Evolutionary conservation across 2,888 invertebrate genomes (phyloP).

Genomic region (Acanthosepion lycidas): DNA sequence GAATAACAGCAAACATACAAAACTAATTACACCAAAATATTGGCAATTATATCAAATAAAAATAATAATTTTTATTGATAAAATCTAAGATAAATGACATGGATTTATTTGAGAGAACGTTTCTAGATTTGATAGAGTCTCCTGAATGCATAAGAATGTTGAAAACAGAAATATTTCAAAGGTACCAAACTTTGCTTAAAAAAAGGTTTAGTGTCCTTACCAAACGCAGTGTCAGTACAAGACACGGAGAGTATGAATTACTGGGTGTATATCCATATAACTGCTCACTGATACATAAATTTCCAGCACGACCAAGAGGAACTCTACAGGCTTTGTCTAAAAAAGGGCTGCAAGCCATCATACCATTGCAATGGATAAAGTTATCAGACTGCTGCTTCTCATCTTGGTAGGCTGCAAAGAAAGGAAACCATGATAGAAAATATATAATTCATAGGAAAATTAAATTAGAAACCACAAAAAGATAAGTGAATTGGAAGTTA

Average conservation of each 20-base stretch:
- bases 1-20: background rate
- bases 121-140: background rate
- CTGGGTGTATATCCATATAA: conserved; percentile 35
- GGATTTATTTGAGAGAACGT: background rate
- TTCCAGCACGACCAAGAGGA: conserved; percentile 35
- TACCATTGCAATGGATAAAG: conserved; percentile 15
- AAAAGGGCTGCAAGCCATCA: conserved; percentile 40
- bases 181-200: background rate
- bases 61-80: background rate
- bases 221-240: conserved; percentile 34
- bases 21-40: background rate
- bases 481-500: too few species aligned
- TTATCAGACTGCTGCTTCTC: conserved; percentile 33
- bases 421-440: background rate
- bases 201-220: background rate
- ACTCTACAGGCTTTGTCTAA: conserved; percentile 36
- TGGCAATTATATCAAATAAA: background rate
- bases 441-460: background rate
- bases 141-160: background rate
- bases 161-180: too few species aligned
- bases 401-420: background rate
- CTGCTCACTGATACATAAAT: conserved; percentile 33
- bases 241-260: background rate
- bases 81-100: background rate
- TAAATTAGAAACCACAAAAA: background rate